Percentiles rank a stretch among this genome's conserved stretches.
Evolutionary conservation across 2,113 vertebrate genomes (phyloP).

Genomic region (Poicephalus meyeri): DNA sequence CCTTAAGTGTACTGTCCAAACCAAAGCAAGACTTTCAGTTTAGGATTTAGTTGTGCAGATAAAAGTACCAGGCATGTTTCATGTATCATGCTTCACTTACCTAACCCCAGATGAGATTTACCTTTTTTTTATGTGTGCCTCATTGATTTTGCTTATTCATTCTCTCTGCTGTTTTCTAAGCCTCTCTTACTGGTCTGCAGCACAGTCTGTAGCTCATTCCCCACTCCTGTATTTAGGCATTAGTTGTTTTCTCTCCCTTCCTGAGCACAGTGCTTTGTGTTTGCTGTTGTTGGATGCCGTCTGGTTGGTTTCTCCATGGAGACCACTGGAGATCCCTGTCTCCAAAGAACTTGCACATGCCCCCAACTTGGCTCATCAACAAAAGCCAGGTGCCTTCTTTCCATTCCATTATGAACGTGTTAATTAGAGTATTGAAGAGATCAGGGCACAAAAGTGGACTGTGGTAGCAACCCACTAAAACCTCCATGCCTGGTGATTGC

Average conservation of each 20-base stretch:
- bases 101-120: neutral
- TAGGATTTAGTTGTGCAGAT: neutral
- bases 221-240: neutral
- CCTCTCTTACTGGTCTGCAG: neutral
- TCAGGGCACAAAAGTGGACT: neutral
- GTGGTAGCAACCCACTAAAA: neutral
- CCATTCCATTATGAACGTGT: neutral
- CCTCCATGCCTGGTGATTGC: neutral
- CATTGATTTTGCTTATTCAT: neutral
- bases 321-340: neutral
- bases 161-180: neutral
- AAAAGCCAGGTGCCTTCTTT: neutral
- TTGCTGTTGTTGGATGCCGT: neutral
- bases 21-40: neutral
- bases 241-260: neutral
- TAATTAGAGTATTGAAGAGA: slow-evolving; percentile 12
- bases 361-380: neutral
- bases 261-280: neutral
- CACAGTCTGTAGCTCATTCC: neutral
- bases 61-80: neutral
- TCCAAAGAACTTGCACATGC: neutral
- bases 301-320: slow-evolving; percentile 8
- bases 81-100: neutral
- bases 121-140: neutral
- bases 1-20: neutral